These are phyloP conservation scores for Excalfactoria chinensis DNA, from an alignment of 2,113 vertebrate species.

Conservation along the genomic window DNA sequence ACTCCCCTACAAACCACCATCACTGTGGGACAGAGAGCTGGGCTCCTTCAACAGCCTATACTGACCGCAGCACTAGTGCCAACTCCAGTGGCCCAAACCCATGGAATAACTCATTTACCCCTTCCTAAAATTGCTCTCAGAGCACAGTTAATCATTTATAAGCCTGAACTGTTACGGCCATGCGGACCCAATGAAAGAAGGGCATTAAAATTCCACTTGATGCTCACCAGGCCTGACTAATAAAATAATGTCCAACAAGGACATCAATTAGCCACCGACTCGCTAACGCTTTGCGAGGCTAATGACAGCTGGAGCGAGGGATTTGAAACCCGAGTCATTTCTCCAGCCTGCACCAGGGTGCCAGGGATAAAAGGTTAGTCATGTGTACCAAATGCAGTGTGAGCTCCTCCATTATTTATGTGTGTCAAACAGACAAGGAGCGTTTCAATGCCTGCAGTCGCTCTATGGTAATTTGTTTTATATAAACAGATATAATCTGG, in stretches of 20 bases:
- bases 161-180: neutral
- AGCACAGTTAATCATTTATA: constrained; percentile 36
- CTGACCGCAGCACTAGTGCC: neutral
- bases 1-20: neutral
- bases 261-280: constrained; percentile 70
- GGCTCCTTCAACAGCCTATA: neutral
- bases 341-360: constrained; percentile 51
- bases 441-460: constrained; percentile 53
- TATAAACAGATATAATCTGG: constrained; percentile 70
- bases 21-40: fast-evolving
- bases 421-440: constrained; percentile 61
- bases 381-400: constrained; percentile 65
- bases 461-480: constrained; percentile 67
- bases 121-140: neutral
- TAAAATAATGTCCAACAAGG: constrained; percentile 72
- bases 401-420: constrained; percentile 73
- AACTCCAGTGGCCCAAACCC: neutral
- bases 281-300: neutral
- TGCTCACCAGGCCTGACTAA: constrained; percentile 69
- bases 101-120: neutral
- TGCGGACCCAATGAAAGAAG: neutral
- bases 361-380: constrained; percentile 64
- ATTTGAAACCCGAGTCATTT: constrained; percentile 53
- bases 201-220: constrained; percentile 67
- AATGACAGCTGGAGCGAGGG: constrained; percentile 67